Conservation (phyloP, 2,113 vertebrate genomes). For the Psammodynastes pulverulentus region DNA sequence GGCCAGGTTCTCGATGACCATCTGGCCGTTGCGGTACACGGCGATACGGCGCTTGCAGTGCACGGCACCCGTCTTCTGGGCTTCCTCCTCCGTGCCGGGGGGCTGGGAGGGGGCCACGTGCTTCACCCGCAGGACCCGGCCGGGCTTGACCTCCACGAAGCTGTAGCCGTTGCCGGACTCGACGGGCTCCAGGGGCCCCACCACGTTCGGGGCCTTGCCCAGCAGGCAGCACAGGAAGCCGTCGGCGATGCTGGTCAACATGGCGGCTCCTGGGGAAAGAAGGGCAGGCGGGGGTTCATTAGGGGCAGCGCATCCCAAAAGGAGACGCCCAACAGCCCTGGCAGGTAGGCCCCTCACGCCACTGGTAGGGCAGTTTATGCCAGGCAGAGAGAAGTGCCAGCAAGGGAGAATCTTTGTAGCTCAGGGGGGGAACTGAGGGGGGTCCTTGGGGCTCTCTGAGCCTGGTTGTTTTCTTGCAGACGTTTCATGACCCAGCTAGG, state of each 20-base stretch:
- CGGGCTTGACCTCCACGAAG: slow-evolving; percentile 93
- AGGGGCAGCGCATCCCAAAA: accelerated
- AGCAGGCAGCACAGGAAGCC: slow-evolving; percentile 88
- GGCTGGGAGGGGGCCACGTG: slow-evolving; percentile 71
- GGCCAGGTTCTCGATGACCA: slow-evolving; percentile 89
- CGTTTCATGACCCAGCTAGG: not conserved
- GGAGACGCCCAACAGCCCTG: no score
- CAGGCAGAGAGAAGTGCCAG: no score
- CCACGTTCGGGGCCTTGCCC: slow-evolving; percentile 78
- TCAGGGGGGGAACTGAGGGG: not conserved
- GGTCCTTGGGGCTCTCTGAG: no score
- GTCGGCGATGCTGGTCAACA: slow-evolving; percentile 86
- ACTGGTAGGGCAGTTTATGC: not conserved
- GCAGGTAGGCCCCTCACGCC: not conserved
- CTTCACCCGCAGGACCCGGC: slow-evolving; percentile 82
- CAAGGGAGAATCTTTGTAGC: not conserved
- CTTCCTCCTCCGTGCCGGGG: not conserved
- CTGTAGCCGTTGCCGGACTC: slow-evolving; percentile 84
- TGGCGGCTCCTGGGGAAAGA: slow-evolving; percentile 61
- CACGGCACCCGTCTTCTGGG: slow-evolving; percentile 47
- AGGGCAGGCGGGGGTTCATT: accelerated
- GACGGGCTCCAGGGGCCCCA: slow-evolving; percentile 79
- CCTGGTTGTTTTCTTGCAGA: not conserved
- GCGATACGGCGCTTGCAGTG: slow-evolving; percentile 90
- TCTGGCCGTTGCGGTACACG: slow-evolving; percentile 85